Evolutionary conservation across 2,797 vertebrate species (phyloP), one percentile per base, ranked within the genome.

Genomic region (Brachymystax lenok): DNA sequence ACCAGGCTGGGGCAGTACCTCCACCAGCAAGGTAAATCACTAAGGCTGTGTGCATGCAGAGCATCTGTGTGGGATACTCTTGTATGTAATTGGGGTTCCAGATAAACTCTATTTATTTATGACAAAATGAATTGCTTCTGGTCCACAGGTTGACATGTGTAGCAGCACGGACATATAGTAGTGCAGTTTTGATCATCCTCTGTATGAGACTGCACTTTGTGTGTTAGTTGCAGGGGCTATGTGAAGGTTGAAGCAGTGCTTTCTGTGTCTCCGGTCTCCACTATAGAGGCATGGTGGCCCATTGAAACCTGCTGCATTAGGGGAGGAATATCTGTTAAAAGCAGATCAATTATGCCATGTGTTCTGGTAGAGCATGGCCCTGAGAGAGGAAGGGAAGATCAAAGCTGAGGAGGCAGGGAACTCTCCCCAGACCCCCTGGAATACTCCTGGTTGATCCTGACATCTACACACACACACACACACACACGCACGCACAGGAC

Each of bases 281-380:
- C 83, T 82, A 88, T 88, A 92, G 88, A 88, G 88, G 83, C 80
- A 79, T 59, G 83, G 81, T 77, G 73, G 52, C 71, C 67, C 80
- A 84, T 76, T 75, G 77, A 84, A 88, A 88, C 80, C 77, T 88
- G 84, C 85, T 81, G 80, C 80, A 70, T 79, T 73, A 73, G 78
- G 82, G 40, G 10, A 13, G 83, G 10, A 73, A 66, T 52, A 63
- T 68, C 63, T 52, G 56, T 74, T 79, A 72, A 80, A 86, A 85
- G 80, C 83, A 83, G 87, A 91, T 92, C 75, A 90, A 84, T 92
- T 90, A 85, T 84, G 77, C 80, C 78, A 70, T 78, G 73, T 81
- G 80, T 72, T 87, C 70, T 80, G 76, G 40, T 46, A 46, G 40
- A 46, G 10, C 40, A 46, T 46, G 40, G 80, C 40, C 40, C 40